Percentiles rank a stretch among this genome's conserved stretches.
Evolutionary conservation across 2,888 invertebrate genomes (phyloP).

Genomic region (Dryomyza anilis): DNA sequence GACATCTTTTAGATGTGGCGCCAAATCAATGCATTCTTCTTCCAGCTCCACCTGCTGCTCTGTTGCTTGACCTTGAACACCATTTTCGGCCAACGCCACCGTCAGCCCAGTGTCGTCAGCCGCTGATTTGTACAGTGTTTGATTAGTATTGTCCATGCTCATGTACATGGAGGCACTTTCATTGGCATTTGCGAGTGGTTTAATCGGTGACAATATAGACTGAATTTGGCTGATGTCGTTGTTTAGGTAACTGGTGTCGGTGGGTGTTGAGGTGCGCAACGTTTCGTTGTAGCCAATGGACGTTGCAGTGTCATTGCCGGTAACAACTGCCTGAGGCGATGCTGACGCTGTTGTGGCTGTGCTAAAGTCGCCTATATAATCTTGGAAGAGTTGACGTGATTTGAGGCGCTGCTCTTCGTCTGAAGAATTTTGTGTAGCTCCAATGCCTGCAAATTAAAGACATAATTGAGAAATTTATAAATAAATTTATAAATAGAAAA

Average conservation of each 20-base stretch:
- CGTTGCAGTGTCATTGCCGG: not conserved
- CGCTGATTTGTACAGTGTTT: conserved; percentile 38
- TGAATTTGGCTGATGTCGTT: conserved; percentile 22
- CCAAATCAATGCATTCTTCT: conserved; percentile 38
- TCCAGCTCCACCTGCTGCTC: conserved; percentile 30
- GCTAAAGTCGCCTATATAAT: conserved; percentile 50
- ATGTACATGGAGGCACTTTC: conserved; percentile 36
- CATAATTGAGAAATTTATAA: conserved; percentile 9
- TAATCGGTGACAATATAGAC: conserved; percentile 38
- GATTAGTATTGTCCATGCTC: conserved; percentile 38
- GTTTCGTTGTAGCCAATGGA: no score
- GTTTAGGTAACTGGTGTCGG: conserved; percentile 32
- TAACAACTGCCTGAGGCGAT: no score
- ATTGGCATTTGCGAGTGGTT: conserved; percentile 20
- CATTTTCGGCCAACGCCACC: not conserved
- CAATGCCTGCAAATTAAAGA: conserved; percentile 33
- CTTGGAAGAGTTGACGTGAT: conserved; percentile 49
- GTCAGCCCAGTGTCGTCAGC: conserved; percentile 25
- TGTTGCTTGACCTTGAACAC: not conserved
- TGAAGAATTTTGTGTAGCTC: conserved; percentile 12
- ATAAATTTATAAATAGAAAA: not conserved
- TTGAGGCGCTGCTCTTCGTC: conserved; percentile 35
- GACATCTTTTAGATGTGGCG: conserved; percentile 44
- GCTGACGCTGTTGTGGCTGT: no score
- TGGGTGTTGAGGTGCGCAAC: conserved; percentile 46